phyloP scores from a whole-genome alignment of 2,113 vertebrate species.

The Variabilichromis moorii region DNA sequence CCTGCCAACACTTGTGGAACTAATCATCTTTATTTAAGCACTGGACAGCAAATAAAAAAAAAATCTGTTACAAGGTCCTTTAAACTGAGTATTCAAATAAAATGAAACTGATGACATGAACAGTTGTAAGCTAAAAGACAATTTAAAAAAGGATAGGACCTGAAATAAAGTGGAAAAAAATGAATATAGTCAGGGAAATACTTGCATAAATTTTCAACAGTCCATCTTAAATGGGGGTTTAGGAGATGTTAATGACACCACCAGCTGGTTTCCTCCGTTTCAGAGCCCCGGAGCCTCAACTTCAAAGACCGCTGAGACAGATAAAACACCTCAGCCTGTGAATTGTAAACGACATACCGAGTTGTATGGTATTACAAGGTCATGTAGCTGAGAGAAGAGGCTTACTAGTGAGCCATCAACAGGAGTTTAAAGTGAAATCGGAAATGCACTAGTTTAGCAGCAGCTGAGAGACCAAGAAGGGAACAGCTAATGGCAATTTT shows the following conservation, averaged over 20 bases:
- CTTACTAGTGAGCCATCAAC: neutral
- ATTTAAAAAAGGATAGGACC: neutral
- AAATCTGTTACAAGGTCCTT: neutral
- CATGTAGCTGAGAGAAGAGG: neutral
- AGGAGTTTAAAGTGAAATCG: neutral
- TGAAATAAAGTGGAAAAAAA: neutral
- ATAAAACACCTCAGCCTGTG: neutral
- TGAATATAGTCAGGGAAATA: neutral
- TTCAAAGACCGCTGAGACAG: neutral
- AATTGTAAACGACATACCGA: neutral
- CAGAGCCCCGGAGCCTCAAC: neutral
- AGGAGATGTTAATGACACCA: neutral
- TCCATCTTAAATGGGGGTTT: neutral
- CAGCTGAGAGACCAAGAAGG: neutral
- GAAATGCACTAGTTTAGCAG: neutral
- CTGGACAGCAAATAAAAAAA: neutral
- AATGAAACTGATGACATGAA: neutral
- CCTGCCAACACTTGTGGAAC: neutral
- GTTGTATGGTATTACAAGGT: neutral
- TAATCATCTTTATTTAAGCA: neutral
- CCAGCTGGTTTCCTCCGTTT: neutral
- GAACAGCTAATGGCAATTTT: neutral
- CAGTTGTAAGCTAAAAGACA: neutral
- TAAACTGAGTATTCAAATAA: neutral
- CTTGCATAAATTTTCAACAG: neutral